Base-by-base conservation (phyloP, 2,113 vertebrate species). In the Gymnocephalus cernua region DNA sequence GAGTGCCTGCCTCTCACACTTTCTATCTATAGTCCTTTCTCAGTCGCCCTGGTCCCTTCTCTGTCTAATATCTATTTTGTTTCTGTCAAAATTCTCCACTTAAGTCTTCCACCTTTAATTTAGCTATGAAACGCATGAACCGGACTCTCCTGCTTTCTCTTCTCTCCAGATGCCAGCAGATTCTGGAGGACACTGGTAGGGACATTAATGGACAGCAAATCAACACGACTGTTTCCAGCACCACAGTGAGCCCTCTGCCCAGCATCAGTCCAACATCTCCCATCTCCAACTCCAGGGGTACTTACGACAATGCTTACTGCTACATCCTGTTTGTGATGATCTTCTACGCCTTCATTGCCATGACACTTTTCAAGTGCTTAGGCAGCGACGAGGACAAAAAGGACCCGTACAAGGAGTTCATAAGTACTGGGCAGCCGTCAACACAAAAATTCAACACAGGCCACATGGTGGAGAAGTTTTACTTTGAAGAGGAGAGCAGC, bases 301-400 rank as follows among this genome's bases (percentile, higher is more conserved):
- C 95, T 85, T 96, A 97, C 87, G 96, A 97, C 95, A 97, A 96
- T 2, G 95, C 95, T 89, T 96, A 97, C 94, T 97, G 97, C 90
- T 98, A 97, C 90, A 92, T 98, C 89, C 93, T 97, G 79, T 96
- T 98, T 93, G 97, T 98, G 87, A 96, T 97, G 96, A 89, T 97
- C 80, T 97, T 99, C 95, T 97, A 97, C 90, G 96, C 96, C 90
- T 96, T 97, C 90, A 91, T 97, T 84, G 96, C 96, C 21, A 90
- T 96, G 83, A 94, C 95, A 78, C 96, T 99, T 91, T 96, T 98
- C 87, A 97, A 96, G 85, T 95, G 96, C 77, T 94, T 95, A 41
- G 90, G 95, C 91, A 92, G 95, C 84, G 93, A 92, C 4, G 90
- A 96, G 91, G 95, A 93, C 85, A 95, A 96, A 92, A 95, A 95